Conservation (phyloP, 2,888 invertebrate genomes). For the Heliconius ethilla region DNA sequence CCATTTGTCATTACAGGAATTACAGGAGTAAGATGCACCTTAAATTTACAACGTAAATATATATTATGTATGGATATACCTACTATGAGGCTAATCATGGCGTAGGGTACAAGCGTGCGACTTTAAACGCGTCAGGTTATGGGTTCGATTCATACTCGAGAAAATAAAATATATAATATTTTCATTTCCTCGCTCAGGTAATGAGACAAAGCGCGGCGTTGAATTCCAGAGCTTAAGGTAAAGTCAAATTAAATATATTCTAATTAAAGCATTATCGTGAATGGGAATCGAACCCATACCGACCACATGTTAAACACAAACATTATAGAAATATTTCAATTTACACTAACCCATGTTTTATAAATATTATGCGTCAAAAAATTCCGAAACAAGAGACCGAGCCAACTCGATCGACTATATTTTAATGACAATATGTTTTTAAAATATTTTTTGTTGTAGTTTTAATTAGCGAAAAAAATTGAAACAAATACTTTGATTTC, state of each 20-base stretch:
- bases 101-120: no score
- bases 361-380: not conserved
- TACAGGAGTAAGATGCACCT: conserved; percentile 46
- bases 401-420: not conserved
- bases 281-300: no score
- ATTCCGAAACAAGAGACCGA: not conserved
- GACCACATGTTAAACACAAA: not conserved
- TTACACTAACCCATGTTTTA: not conserved
- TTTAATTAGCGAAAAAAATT: not conserved
- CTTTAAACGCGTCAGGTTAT: no score
- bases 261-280: no score
- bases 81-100: no score
- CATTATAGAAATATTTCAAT: not conserved
- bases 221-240: not conserved
- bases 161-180: not conserved
- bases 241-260: no score
- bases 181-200: not conserved
- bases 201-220: not conserved
- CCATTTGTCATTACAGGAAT: conserved; percentile 48
- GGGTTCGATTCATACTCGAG: not conserved
- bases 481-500: not conserved
- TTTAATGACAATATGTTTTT: not conserved
- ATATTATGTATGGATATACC: not conserved
- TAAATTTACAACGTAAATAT: not conserved
- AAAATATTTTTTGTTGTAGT: not conserved